Base-by-base conservation (phyloP, 2,797 vertebrate genomes). In the Telmatherina bonti region DNA sequence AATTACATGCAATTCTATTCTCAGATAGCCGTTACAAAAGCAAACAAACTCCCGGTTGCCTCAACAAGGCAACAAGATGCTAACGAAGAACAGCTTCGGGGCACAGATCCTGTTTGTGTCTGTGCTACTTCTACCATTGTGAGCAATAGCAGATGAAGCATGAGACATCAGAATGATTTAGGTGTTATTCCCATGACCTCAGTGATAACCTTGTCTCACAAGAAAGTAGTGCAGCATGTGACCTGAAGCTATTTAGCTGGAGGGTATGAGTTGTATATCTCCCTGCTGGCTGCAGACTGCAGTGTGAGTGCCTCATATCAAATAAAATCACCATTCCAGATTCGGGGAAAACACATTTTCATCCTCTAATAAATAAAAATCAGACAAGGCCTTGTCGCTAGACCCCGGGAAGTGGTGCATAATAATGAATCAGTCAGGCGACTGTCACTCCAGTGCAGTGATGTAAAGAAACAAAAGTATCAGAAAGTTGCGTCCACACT, bases 371-470 rank as follows among this genome's bases (percentile, higher is more conserved):
- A 60, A 79, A 70, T 62, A 54, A 5, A 29, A 8, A 62, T 47
- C 51, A 4, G 66, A 81, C 62, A 56, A 67, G 76, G 38, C 24
- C 5, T 43, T 15, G 13, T 41, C 3, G 22, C 30, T 64, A n/a
- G n/a, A 58, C 55, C 33, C 38, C 18, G 1, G 24, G 22, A 71
- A 67, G 62, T 22, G 0, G 36, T 8, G 36, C 38, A 64, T 76
- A 56, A 72, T 74, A 76, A 64, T 53, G 72, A 73, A 85, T 88
- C 77, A 84, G 67, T 85, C 67, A 74, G 61, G n/a, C 53, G n/a
- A 1, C 18, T 16, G 35, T 74, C 59, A 41, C 51, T 55, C 55
- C 53, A 27, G 53, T 64, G 47, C 69, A 78, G 47, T 30, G 51
- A 26, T 53, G 68, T 3, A 57, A 69, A 71, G 76, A 74, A 78